Percentiles rank a stretch among this genome's conserved stretches.
Evolutionary conservation across 1,140 invertebrate genomes (phyloP).

Genomic region (Apolygus lucorum): DNA sequence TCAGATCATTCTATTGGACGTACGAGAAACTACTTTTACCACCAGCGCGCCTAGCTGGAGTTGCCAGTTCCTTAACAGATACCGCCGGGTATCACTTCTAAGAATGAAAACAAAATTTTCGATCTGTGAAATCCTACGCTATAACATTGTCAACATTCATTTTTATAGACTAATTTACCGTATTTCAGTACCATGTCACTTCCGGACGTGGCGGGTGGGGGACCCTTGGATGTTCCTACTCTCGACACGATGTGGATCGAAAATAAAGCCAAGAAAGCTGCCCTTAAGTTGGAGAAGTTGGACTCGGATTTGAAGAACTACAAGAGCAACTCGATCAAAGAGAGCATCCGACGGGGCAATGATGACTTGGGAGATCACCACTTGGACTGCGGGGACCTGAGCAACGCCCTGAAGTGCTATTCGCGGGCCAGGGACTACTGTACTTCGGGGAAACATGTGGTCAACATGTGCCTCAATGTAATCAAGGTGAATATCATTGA

Average conservation of each 20-base stretch:
- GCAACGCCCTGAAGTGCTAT: conserved; percentile 97
- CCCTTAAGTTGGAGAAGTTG: conserved; percentile 90
- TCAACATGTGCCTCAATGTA: conserved; percentile 97
- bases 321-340: conserved; percentile 96
- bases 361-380: conserved; percentile 99
- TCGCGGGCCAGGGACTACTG: conserved; percentile 96
- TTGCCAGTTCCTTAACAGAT: too few relatives aligned
- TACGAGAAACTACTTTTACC: too few relatives aligned
- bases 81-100: too few relatives aligned
- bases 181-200: conserved; percentile 40
- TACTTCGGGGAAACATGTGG: conserved; percentile 94
- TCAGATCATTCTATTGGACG: too few relatives aligned
- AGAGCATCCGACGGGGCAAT: conserved; percentile 77
- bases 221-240: conserved; percentile 62
- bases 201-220: conserved; percentile 61
- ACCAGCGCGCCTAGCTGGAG: too few relatives aligned
- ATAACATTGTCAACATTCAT: conserved; percentile 1
- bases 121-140: too few relatives aligned
- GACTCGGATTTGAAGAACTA: conserved; percentile 98
- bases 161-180: conserved; percentile 17
- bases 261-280: conserved; percentile 84
- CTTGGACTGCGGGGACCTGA: conserved; percentile 90
- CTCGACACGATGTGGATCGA: conserved; percentile 89
- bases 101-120: not conserved
- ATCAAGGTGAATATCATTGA: conserved; percentile 65